Evolutionary conservation across 2,113 vertebrate species (phyloP).

Genomic region (Cephalopholis sonnerati): DNA sequence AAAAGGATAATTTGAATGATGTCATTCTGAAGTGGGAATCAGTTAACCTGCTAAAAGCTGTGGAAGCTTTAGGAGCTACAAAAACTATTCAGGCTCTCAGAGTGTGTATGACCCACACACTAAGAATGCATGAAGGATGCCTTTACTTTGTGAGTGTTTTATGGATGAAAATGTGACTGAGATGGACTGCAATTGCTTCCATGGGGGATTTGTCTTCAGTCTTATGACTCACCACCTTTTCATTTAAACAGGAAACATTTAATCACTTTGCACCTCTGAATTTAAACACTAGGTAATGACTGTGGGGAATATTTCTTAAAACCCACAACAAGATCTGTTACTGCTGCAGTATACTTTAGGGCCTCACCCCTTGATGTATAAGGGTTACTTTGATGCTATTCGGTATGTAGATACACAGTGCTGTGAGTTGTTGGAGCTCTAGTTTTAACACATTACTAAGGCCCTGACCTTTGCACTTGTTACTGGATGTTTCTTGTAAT

Average conservation of each 20-base stretch:
- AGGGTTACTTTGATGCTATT: no score
- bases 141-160: conserved; percentile 30
- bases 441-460: no score
- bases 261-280: conserved; percentile 65
- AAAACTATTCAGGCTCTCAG: conserved; percentile 4
- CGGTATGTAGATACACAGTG: no score
- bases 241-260: conserved; percentile 76
- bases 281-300: conserved; percentile 74
- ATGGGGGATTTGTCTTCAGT: conserved; percentile 64
- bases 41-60: conserved; percentile 69
- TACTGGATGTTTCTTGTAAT: conserved; percentile 1
- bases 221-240: conserved; percentile 67
- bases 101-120: background rate
- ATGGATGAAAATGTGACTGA: conserved; percentile 59
- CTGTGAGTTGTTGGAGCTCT: no score
- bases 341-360: background rate
- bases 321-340: background rate
- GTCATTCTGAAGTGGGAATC: conserved; percentile 58
- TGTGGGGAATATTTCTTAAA: conserved; percentile 69
- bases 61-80: conserved; percentile 39
- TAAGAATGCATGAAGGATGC: conserved; percentile 24
- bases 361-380: background rate
- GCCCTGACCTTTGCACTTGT: conserved; percentile 6
- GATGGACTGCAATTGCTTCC: conserved; percentile 77
- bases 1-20: conserved; percentile 61